Evolutionary conservation across 2,113 vertebrate genomes (phyloP).

Genomic region (Corythornis madagascariensis): DNA sequence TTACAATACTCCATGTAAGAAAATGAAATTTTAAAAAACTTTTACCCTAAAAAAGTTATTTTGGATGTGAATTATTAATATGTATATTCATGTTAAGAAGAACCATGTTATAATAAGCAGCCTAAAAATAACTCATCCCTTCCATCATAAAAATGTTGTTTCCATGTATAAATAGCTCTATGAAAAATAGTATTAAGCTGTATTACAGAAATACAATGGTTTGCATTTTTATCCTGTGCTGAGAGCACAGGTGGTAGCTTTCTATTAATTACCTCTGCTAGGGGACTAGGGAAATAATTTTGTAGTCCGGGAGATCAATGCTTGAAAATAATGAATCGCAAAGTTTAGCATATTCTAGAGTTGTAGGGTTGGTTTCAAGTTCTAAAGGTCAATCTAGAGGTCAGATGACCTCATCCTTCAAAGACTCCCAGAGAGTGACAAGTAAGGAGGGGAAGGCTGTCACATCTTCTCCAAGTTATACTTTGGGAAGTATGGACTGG

Average conservation of each 20-base stretch:
- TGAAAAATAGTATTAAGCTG: not conserved
- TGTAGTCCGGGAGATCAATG: not conserved
- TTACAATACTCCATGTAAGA: not conserved
- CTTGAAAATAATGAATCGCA: not conserved
- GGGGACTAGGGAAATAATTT: too few relatives aligned
- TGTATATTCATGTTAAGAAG: not conserved
- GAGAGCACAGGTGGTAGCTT: not conserved
- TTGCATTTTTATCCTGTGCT: not conserved
- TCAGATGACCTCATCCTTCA: not conserved
- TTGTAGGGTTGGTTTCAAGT: not conserved
- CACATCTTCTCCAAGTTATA: not conserved
- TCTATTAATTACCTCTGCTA: not conserved
- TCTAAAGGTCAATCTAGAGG: not conserved
- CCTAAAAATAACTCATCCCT: not conserved
- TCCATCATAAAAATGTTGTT: not conserved
- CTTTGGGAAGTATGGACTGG: not conserved
- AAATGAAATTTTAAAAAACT: not conserved
- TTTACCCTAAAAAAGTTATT: not conserved
- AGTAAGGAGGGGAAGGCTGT: not conserved
- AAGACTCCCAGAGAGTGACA: not conserved
- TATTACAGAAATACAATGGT: not conserved
- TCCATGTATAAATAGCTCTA: not conserved
- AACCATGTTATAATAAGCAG: not conserved
- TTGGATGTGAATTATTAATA: not conserved
- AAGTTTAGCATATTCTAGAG: not conserved